Conservation (phyloP, 1,140 invertebrate species). For the Eupristina koningsbergeri region DNA sequence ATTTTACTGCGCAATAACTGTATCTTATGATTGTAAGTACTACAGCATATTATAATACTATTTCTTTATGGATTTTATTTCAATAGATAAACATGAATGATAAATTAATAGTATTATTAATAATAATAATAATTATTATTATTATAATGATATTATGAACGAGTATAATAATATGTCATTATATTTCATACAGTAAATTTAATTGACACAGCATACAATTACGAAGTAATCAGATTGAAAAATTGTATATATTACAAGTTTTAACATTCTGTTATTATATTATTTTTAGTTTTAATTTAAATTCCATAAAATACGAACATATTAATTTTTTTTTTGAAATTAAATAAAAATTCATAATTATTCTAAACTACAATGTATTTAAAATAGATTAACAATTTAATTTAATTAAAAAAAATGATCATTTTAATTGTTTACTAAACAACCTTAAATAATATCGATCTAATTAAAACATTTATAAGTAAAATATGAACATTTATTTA, state of each 20-base stretch:
- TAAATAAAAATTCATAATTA: too few species aligned
- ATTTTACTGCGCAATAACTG: slow-evolving; percentile 7
- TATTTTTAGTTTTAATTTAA: not conserved
- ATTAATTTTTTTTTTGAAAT: not conserved
- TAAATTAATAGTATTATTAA: not conserved
- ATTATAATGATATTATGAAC: not conserved
- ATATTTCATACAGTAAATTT: slow-evolving; percentile 37
- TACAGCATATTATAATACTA: not conserved
- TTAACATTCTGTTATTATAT: not conserved
- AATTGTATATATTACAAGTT: not conserved
- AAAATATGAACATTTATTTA: too few species aligned
- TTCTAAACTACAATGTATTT: too few species aligned
- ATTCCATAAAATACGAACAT: not conserved
- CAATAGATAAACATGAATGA: not conserved
- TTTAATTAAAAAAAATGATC: too few species aligned
- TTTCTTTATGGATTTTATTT: not conserved
- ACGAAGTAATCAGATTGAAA: not conserved
- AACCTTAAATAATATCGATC: too few species aligned
- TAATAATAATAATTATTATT: slow-evolving; percentile 16
- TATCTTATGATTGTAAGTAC: not conserved
- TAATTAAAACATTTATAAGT: too few species aligned
- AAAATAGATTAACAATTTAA: too few species aligned
- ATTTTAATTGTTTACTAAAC: too few species aligned
- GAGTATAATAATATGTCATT: too few species aligned
- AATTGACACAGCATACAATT: slow-evolving; percentile 56